These are phyloP conservation scores for Cherax destructor DNA, from an alignment of 1,140 invertebrate species.

Conservation along the genomic window DNA sequence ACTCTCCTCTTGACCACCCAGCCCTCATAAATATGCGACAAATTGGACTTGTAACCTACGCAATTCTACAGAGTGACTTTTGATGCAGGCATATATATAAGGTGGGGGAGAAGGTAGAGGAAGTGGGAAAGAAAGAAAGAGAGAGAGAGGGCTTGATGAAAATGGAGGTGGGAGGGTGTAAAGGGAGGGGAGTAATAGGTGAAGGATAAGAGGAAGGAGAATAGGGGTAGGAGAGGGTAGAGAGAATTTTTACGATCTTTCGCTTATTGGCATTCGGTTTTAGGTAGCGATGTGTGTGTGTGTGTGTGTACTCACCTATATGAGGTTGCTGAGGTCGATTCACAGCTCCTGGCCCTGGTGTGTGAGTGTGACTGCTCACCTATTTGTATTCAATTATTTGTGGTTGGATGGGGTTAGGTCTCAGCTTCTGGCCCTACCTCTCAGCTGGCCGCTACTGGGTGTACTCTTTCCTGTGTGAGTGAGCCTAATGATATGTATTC, in stretches of 20 bases:
- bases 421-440: too few relatives aligned
- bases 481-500: too few relatives aligned
- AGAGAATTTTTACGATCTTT: too few relatives aligned
- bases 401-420: too few relatives aligned
- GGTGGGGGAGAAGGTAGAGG: neutral
- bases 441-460: too few relatives aligned
- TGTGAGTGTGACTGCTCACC: too few relatives aligned
- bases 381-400: too few relatives aligned
- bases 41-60: neutral
- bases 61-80: conserved; percentile 3
- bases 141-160: neutral
- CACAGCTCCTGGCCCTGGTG: too few relatives aligned
- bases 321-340: too few relatives aligned
- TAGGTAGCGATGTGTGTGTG: neutral
- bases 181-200: neutral
- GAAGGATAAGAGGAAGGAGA: neutral
- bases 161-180: neutral
- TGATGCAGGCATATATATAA: neutral
- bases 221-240: too few relatives aligned
- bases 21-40: neutral
- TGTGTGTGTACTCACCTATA: neutral
- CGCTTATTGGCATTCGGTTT: too few relatives aligned
- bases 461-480: too few relatives aligned
- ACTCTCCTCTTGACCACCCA: neutral
- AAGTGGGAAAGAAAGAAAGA: neutral